phyloP scores from a whole-genome alignment of 2,797 vertebrate species.

The Decapterus maruadsi region DNA sequence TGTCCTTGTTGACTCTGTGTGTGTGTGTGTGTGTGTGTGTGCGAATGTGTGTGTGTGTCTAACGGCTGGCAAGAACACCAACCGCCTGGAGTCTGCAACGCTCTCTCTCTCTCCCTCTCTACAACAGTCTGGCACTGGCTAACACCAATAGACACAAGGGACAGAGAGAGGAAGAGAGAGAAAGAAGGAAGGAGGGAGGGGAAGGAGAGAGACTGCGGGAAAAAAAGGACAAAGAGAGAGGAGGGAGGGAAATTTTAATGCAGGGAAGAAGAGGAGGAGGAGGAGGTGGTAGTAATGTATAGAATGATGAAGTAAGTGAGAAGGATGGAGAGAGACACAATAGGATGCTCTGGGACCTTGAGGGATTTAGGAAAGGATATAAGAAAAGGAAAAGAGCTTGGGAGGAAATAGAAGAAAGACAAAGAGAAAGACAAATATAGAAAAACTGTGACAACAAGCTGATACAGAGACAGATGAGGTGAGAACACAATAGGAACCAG shows the following conservation, averaged over 20 bases:
- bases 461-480: constrained; percentile 59
- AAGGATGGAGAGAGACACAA: constrained; percentile 69
- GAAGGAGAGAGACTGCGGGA: constrained; percentile 64
- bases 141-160: constrained; percentile 75
- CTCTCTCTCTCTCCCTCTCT: constrained; percentile 49
- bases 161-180: constrained; percentile 61
- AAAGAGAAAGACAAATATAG: constrained; percentile 51
- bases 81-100: constrained; percentile 70
- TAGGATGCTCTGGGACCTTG: constrained; percentile 65
- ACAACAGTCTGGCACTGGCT: constrained; percentile 87
- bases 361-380: constrained; percentile 50
- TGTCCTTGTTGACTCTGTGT: constrained; percentile 78
- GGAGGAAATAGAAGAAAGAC: constrained; percentile 15
- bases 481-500: constrained; percentile 53
- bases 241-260: constrained; percentile 70
- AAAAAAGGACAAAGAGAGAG: constrained; percentile 73
- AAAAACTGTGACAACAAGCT: constrained; percentile 46
- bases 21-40: constrained; percentile 43
- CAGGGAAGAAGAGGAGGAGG: constrained; percentile 51
- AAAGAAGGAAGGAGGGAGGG: constrained; percentile 62
- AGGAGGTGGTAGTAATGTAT: constrained; percentile 69
- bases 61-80: constrained; percentile 79
- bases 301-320: constrained; percentile 76
- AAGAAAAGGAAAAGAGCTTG: constrained; percentile 32
- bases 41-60: constrained; percentile 44